Evolutionary conservation across 2,113 vertebrate species (phyloP).

Genomic region (Perca fluviatilis): DNA sequence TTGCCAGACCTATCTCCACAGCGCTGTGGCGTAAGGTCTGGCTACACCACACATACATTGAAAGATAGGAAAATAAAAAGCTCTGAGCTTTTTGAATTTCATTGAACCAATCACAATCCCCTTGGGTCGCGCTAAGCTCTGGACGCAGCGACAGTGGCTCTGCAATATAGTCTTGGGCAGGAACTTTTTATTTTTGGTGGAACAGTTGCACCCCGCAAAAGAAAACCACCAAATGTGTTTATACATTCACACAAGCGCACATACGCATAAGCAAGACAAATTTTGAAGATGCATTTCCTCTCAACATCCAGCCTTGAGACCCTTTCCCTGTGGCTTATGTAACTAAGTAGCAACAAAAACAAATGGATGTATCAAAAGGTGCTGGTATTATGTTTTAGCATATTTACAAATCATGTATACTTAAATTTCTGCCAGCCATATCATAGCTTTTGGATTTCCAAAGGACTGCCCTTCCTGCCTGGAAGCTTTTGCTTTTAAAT

Average conservation of each 20-base stretch:
- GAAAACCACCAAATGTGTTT: background rate
- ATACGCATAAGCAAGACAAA: background rate
- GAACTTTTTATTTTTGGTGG: too few species aligned
- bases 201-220: too few species aligned
- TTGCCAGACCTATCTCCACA: too few species aligned
- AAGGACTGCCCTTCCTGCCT: background rate
- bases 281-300: conserved; percentile 28
- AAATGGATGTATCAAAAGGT: conserved; percentile 27
- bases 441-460: too few species aligned
- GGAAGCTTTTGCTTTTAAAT: background rate
- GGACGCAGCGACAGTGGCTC: too few species aligned
- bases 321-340: conserved; percentile 29
- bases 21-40: too few species aligned
- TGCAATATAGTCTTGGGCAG: too few species aligned
- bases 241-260: conserved; percentile 1
- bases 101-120: too few species aligned
- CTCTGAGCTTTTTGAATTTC: too few species aligned
- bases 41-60: too few species aligned
- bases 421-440: background rate
- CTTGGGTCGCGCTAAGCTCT: too few species aligned
- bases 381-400: conserved; percentile 26
- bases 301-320: conserved; percentile 24
- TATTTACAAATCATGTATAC: conserved; percentile 31
- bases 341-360: conserved; percentile 38
- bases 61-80: too few species aligned